phyloP scores from a whole-genome alignment of 2,113 vertebrate genomes.

The Theristicus caerulescens region DNA sequence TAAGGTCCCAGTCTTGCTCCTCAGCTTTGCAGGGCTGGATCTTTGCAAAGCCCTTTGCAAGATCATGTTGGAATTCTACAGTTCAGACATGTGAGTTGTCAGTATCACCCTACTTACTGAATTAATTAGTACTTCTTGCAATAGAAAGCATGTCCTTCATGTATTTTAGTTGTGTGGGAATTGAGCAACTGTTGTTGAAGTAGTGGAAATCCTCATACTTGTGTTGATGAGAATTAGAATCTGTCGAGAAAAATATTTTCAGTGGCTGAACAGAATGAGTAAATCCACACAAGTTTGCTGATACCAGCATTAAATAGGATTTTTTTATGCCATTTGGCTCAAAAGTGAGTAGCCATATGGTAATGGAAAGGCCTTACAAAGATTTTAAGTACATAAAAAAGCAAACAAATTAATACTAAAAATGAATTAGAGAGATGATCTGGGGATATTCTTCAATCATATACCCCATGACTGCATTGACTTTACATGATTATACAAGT shows the following conservation, averaged over 20 bases:
- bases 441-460: not conserved
- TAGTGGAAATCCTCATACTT: slow-evolving; percentile 2
- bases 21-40: not conserved
- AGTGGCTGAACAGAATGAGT: not conserved
- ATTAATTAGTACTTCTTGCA: not conserved
- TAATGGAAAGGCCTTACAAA: not conserved
- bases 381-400: not conserved
- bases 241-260: not conserved
- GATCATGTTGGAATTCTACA: not conserved
- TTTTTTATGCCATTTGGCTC: not conserved
- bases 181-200: not conserved
- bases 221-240: not conserved
- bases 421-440: not conserved
- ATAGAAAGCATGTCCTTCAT: not conserved
- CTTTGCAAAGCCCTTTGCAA: not conserved
- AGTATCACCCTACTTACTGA: not conserved
- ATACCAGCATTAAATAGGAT: not conserved
- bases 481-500: not conserved
- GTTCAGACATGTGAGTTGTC: not conserved
- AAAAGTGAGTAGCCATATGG: not conserved
- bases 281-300: not conserved
- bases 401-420: not conserved
- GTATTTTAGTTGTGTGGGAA: not conserved
- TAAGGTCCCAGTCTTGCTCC: not conserved
- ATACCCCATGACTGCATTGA: not conserved